A percentile compares a stretch with the other conserved stretches of the same genome.
These are phyloP conservation scores for Torymus tubicola DNA, from an alignment of 2,888 invertebrate genomes.

Conservation along the genomic window DNA sequence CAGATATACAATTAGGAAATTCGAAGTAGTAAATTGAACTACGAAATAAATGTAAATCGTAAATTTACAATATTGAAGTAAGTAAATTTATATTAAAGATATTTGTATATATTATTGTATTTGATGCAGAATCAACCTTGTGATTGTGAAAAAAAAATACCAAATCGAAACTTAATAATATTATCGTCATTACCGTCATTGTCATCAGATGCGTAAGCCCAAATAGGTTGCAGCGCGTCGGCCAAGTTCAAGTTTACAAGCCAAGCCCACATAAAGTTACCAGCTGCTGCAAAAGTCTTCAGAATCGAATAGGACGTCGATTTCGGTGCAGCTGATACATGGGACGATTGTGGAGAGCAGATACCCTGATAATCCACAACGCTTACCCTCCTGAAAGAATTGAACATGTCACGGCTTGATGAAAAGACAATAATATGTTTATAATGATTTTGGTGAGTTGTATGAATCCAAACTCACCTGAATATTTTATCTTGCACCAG, in stretches of 20 bases:
- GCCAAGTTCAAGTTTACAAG: constrained; percentile 69
- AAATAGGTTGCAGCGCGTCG: constrained; percentile 69
- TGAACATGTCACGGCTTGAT: too few relatives aligned
- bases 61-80: too few relatives aligned
- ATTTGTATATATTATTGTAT: too few relatives aligned
- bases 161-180: too few relatives aligned
- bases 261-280: constrained; percentile 69
- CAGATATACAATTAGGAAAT: too few relatives aligned
- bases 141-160: too few relatives aligned
- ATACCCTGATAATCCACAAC: constrained; percentile 94
- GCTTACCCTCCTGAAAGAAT: constrained; percentile 82
- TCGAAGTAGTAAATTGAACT: too few relatives aligned
- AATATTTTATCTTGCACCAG: constrained; percentile 93
- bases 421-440: background rate
- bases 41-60: too few relatives aligned
- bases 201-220: constrained; percentile 67
- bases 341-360: constrained; percentile 80
- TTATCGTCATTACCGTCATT: constrained; percentile 58
- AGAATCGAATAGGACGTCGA: constrained; percentile 64
- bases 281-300: constrained; percentile 62
- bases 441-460: background rate
- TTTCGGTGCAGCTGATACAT: constrained; percentile 74
- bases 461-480: constrained; percentile 71
- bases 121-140: too few relatives aligned
- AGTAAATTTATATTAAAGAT: too few relatives aligned